A percentile compares a stretch with the other conserved stretches of the same genome.
Conservation (phyloP, 2,888 invertebrate species). For the Erebia palarica region DNA sequence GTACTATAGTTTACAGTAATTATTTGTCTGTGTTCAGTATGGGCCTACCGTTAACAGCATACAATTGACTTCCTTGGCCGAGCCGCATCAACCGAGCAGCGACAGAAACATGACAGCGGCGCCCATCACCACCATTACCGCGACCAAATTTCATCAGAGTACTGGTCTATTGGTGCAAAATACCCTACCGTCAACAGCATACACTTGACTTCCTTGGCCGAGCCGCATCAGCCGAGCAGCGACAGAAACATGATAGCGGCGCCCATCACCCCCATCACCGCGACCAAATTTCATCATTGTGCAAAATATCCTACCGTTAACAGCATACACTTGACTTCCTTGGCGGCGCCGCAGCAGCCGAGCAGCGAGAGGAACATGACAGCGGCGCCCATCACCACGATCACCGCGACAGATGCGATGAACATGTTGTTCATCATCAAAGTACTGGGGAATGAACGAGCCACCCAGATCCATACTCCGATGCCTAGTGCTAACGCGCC, state of each 20-base stretch:
- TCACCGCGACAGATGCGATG: conserved; percentile 91
- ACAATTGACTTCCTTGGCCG: conserved; percentile 95
- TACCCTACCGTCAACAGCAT: conserved; percentile 83
- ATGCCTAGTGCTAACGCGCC: conserved; percentile 89
- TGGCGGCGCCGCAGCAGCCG: conserved; percentile 96
- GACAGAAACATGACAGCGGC: conserved; percentile 91
- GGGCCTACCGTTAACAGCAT: conserved; percentile 82
- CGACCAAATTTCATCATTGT: too few species aligned
- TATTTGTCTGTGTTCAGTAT: background rate
- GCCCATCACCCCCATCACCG: conserved; percentile 92
- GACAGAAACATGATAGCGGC: conserved; percentile 91
- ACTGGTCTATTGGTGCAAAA: background rate
- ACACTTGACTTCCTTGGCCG: conserved; percentile 95
- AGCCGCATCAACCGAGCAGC: conserved; percentile 95
- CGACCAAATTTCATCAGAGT: too few species aligned
- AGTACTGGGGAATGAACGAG: conserved; percentile 92
- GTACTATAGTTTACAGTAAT: background rate
- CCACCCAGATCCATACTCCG: conserved; percentile 92
- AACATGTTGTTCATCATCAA: conserved; percentile 94
- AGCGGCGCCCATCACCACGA: conserved; percentile 91
- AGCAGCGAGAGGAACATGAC: conserved; percentile 93
- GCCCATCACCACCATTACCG: conserved; percentile 92
- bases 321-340: conserved; percentile 96
- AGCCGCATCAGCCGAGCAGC: conserved; percentile 95
- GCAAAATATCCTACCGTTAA: conserved; percentile 85